phyloP scores from a whole-genome alignment of 2,888 invertebrate species.

The Mythimna loreyi region DNA sequence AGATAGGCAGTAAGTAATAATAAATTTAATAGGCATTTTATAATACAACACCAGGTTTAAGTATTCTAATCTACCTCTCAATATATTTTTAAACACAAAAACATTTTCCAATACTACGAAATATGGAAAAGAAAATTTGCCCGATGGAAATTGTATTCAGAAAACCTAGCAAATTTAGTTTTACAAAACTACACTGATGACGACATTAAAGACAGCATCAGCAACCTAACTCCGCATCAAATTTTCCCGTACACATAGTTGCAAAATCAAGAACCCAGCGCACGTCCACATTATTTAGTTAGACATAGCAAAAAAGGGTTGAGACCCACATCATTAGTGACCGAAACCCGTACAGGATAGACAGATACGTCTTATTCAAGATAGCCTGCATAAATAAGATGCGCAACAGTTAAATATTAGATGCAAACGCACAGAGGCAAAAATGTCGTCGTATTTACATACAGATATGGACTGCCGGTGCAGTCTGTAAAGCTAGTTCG shows the following conservation, averaged over 20 bases:
- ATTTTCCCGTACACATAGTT: constrained; percentile 63
- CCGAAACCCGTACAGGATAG: constrained; percentile 77
- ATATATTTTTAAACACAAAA: no score
- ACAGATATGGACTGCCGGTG: constrained; percentile 76
- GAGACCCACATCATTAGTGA: constrained; percentile 84
- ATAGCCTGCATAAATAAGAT: constrained; percentile 83
- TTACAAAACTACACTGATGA: constrained; percentile 7
- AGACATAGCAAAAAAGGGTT: constrained; percentile 84
- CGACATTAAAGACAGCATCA: constrained; percentile 25
- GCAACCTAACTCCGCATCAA: constrained; percentile 31
- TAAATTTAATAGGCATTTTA: background rate
- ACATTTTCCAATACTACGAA: background rate
- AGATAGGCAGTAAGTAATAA: background rate
- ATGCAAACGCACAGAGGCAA: constrained; percentile 87
- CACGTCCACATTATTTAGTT: constrained; percentile 85
- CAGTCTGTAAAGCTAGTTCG: constrained; percentile 44
- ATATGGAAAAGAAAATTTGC: no score
- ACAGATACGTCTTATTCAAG: constrained; percentile 86
- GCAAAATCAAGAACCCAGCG: constrained; percentile 72
- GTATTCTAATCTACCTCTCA: background rate
- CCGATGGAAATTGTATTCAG: no score
- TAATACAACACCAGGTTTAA: background rate
- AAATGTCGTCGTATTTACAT: constrained; percentile 87
- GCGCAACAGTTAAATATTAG: constrained; percentile 85
- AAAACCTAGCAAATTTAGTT: no score